phyloP scores from a whole-genome alignment of 2,797 vertebrate species.

The Coregonus sp. region DNA sequence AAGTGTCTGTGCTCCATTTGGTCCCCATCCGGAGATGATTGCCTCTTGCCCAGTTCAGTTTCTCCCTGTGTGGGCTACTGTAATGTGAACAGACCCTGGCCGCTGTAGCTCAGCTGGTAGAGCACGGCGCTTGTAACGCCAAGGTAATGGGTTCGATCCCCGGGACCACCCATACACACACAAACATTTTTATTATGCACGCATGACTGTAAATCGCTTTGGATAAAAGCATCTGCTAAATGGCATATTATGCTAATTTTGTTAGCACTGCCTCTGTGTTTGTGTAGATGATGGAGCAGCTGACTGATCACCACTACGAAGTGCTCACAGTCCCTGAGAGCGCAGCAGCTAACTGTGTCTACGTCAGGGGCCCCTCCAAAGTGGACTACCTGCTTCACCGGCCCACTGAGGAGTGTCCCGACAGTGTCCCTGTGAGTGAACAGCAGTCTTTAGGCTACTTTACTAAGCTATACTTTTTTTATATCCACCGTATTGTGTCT shows the following conservation, averaged over 20 bases:
- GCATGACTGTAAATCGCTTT: no score
- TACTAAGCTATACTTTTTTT: background rate
- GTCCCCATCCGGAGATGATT: background rate
- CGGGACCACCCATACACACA: no score
- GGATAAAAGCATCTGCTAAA: no score
- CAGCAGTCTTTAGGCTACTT: background rate
- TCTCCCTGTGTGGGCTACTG: background rate
- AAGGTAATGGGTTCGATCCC: no score
- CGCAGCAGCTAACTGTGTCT: conserved; percentile 86
- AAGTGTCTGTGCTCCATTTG: background rate
- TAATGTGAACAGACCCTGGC: background rate
- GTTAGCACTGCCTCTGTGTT: background rate
- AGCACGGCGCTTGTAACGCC: no score
- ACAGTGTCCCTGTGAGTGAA: conserved; percentile 63
- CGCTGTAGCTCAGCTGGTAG: background rate
- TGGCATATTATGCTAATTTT: conserved; percentile 7
- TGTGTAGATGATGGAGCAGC: conserved; percentile 86
- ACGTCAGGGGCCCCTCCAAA: conserved; percentile 79
- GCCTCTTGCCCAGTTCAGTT: background rate
- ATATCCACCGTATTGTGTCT: background rate
- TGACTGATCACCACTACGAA: conserved; percentile 90
- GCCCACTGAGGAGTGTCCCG: conserved; percentile 78
- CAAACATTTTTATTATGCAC: no score
- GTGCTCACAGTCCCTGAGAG: conserved; percentile 86
- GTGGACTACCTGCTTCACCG: conserved; percentile 84